phyloP scores from a whole-genome alignment of 1,140 invertebrate species.

The Hesperophylax magnus region DNA sequence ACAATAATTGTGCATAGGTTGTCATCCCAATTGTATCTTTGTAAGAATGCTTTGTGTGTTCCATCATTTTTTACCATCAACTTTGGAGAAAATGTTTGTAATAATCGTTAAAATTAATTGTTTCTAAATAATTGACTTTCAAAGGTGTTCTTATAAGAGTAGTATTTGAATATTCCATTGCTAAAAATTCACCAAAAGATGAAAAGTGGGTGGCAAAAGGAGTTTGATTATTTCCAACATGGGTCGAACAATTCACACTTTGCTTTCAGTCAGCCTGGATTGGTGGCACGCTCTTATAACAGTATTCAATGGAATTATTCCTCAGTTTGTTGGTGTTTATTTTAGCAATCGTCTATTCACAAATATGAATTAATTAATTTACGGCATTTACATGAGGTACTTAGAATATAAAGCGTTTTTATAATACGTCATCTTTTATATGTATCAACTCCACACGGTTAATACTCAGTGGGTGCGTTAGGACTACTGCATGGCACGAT shows the following conservation, averaged over 20 bases:
- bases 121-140: slow-evolving; percentile 41
- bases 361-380: slow-evolving; percentile 30
- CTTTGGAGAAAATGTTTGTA: slow-evolving; percentile 15
- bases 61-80: slow-evolving; percentile 40
- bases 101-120: slow-evolving; percentile 34
- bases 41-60: slow-evolving; percentile 51
- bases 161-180: slow-evolving; percentile 42
- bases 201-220: neutral
- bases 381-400: slow-evolving; percentile 47
- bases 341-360: slow-evolving; percentile 44
- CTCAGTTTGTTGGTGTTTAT: slow-evolving; percentile 23
- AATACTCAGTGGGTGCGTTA: slow-evolving; percentile 29
- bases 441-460: slow-evolving; percentile 33
- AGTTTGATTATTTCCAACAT: neutral
- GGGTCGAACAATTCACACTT: slow-evolving; percentile 10
- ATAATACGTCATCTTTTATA: slow-evolving; percentile 24
- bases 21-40: slow-evolving; percentile 39
- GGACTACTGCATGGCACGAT: slow-evolving; percentile 46
- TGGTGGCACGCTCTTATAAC: neutral
- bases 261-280: neutral
- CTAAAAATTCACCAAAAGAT: slow-evolving; percentile 39
- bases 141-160: slow-evolving; percentile 42
- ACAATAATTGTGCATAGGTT: slow-evolving; percentile 34
- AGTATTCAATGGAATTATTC: slow-evolving; percentile 12
- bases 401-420: slow-evolving; percentile 42